Evolutionary conservation across 2,888 invertebrate species (phyloP).

Genomic region (Brassicogethes aeneus): DNA sequence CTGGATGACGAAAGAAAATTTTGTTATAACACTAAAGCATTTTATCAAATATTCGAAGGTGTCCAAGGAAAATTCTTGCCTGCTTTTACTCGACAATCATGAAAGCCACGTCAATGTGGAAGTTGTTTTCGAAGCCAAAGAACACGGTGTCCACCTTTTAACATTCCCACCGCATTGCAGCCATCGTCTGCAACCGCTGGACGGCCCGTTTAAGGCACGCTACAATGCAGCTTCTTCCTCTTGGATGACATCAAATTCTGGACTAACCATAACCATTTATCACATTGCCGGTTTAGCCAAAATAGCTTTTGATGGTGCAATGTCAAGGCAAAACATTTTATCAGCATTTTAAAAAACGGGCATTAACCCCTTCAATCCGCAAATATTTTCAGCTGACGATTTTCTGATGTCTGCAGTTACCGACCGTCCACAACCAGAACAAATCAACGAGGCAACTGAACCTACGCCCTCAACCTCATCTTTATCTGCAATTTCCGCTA

Average conservation of each 20-base stretch:
- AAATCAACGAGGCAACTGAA: constrained; percentile 1
- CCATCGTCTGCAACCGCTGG: constrained; percentile 11
- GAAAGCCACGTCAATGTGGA: constrained; percentile 10
- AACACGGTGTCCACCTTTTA: constrained; percentile 7
- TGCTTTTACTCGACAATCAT: constrained; percentile 10
- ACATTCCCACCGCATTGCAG: constrained; percentile 12
- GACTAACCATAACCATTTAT: constrained; percentile 9
- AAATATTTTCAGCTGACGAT: constrained; percentile 6
- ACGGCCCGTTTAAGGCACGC: constrained; percentile 9
- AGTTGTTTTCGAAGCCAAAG: constrained; percentile 6
- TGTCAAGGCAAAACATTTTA: constrained; percentile 10
- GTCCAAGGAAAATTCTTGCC: constrained; percentile 6
- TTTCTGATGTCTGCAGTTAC: constrained; percentile 8
- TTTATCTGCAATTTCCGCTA: no score
- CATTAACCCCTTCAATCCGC: constrained; percentile 4
- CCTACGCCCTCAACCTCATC: background rate
- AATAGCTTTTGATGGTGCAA: constrained; percentile 6
- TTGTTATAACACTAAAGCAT: constrained; percentile 8
- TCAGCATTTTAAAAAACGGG: constrained; percentile 12
- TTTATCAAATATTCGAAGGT: constrained; percentile 8
- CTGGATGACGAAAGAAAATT: constrained; percentile 9
- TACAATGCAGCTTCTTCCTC: constrained; percentile 5
- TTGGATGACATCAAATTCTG: constrained; percentile 8
- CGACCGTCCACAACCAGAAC: constrained; percentile 5
- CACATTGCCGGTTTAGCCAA: no score